phyloP scores from a whole-genome alignment of 2,113 vertebrate species.

The Callorhinus ursinus region DNA sequence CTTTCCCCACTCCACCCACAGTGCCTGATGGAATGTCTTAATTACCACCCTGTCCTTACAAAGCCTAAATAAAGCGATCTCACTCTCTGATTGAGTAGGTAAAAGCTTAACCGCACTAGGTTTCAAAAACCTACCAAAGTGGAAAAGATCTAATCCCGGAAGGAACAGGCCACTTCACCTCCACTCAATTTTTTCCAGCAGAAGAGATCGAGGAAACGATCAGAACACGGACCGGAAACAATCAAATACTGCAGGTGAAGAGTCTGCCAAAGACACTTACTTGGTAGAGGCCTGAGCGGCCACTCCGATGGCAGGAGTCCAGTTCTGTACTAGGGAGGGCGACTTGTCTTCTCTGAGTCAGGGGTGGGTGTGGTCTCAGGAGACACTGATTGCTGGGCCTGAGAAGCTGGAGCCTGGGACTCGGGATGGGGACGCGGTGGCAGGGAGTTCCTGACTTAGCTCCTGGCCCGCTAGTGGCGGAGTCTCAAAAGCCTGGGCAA shows the following conservation, averaged over 20 bases:
- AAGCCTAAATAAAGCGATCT: not conserved
- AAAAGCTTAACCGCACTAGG: not conserved
- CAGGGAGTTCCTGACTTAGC: not conserved
- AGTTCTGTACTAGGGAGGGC: not conserved
- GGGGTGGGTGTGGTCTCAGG: not conserved
- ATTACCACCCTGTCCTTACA: not conserved
- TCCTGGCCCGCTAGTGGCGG: not conserved
- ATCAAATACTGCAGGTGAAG: not conserved
- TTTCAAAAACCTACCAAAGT: conserved; percentile 10
- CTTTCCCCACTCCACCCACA: not conserved
- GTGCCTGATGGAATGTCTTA: not conserved
- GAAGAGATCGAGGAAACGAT: not conserved
- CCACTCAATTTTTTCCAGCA: not conserved
- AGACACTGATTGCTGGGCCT: not conserved
- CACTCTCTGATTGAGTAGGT: not conserved
- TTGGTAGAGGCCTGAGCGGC: not conserved
- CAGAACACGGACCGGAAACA: not conserved
- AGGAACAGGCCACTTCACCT: not conserved
- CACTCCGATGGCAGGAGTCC: not conserved
- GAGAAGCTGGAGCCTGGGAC: not conserved
- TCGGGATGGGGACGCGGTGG: not conserved
- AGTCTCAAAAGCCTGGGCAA: not conserved
- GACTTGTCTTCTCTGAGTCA: not conserved
- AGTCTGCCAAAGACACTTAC: conserved; percentile 58
- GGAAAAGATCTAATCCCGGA: not conserved